Conservation (phyloP, 2,888 invertebrate genomes). For the Timema cristinae region DNA sequence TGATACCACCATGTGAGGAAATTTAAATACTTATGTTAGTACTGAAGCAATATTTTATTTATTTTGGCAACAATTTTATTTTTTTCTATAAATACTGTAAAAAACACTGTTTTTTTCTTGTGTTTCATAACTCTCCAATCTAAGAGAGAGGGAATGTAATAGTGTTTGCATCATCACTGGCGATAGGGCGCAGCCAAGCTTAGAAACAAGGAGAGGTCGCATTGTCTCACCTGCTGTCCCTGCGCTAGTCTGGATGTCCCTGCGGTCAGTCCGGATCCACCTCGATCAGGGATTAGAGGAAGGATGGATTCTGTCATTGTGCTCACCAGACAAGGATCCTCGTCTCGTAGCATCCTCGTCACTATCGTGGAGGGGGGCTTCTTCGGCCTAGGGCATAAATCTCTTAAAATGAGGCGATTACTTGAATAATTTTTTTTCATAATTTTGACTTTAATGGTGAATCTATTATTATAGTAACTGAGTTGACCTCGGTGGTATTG, state of each 20-base stretch:
- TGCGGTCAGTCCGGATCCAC: slow-evolving; percentile 21
- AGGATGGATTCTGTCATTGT: slow-evolving; percentile 44
- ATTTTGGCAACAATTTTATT: too few relatives aligned
- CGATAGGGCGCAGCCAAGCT: too few relatives aligned
- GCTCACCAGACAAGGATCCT: slow-evolving; percentile 48
- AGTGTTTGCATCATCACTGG: too few relatives aligned
- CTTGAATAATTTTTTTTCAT: neutral
- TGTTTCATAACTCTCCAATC: too few relatives aligned
- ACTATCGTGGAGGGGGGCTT: slow-evolving; percentile 28
- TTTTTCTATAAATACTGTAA: too few relatives aligned
- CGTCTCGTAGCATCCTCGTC: slow-evolving; percentile 38
- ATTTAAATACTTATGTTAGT: too few relatives aligned
- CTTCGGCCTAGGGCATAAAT: slow-evolving; percentile 26
- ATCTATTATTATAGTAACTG: neutral
- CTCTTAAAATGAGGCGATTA: neutral
- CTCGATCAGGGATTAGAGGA: slow-evolving; percentile 41
- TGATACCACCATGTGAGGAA: too few relatives aligned
- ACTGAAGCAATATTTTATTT: too few relatives aligned
- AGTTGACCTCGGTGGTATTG: too few relatives aligned
- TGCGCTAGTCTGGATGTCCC: slow-evolving; percentile 29
- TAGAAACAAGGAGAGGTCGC: too few relatives aligned
- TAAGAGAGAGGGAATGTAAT: too few relatives aligned
- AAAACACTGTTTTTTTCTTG: too few relatives aligned
- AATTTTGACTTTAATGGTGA: neutral
- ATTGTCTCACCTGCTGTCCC: slow-evolving; percentile 33